Percentiles rank a stretch among this genome's conserved stretches.
Evolutionary conservation across 1,140 invertebrate species (phyloP).

Genomic region (Spodoptera litura): DNA sequence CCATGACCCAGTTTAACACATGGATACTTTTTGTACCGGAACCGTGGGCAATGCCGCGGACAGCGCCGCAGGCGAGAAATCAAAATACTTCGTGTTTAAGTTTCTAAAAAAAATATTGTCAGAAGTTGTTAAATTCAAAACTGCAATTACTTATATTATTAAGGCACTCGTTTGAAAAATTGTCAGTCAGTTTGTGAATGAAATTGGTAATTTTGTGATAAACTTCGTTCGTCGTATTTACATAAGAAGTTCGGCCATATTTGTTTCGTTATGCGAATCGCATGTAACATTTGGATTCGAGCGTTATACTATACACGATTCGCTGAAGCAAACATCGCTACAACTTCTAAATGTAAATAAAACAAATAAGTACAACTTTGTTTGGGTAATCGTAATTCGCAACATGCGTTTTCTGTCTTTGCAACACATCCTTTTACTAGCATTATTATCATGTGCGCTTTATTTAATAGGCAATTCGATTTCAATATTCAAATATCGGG

Average conservation of each 20-base stretch:
- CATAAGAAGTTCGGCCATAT: slow-evolving; percentile 39
- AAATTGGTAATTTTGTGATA: neutral
- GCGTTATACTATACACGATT: slow-evolving; percentile 32
- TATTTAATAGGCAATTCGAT: no score
- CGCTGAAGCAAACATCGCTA: slow-evolving; percentile 22
- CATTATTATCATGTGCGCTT: neutral
- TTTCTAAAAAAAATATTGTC: no score
- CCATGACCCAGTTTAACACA: no score
- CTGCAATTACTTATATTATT: no score
- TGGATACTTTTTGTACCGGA: neutral
- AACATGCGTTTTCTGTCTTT: slow-evolving; percentile 15
- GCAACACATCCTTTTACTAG: neutral
- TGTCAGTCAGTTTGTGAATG: slow-evolving; percentile 1
- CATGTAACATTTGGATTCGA: slow-evolving; percentile 32
- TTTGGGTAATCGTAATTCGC: neutral
- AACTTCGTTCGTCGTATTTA: slow-evolving; percentile 24
- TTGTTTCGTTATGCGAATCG: slow-evolving; percentile 29
- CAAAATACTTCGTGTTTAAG: neutral
- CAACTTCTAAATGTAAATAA: slow-evolving; percentile 42
- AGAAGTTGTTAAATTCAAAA: no score
- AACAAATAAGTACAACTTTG: slow-evolving; percentile 29
- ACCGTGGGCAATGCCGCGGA: neutral
- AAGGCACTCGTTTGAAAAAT: neutral
- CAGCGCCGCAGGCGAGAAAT: neutral
- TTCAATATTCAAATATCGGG: no score